Evolutionary conservation across 2,113 vertebrate species (phyloP), one percentile per base, ranked within the genome.

Genomic region (Malurus melanocephalus): DNA sequence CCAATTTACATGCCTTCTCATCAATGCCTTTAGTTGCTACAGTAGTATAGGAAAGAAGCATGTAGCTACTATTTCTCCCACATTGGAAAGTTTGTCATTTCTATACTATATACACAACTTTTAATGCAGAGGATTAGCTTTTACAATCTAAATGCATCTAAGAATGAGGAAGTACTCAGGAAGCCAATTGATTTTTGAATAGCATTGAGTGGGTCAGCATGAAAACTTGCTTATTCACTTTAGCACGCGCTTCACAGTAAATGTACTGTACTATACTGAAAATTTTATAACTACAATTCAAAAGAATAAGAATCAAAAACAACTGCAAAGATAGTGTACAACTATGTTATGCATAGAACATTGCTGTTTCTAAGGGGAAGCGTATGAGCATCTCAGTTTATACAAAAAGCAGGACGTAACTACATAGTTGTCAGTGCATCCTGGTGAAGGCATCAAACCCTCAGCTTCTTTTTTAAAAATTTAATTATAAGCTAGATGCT

Each of bases 341-440:
- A 98, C 96, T 97, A 96, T 98, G 97, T 97, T 97, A 98, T 99
- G 98, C 98, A 99, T 99, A 99, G 98, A 98, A 98, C 98, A 98
- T 97, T 98, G 98, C 98, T 98, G 98, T 97, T 98, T 98, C 97
- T 98, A 97, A 98, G 98, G 98, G 98, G 98, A 98, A 98, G 98
- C 97, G 85, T 95, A 96, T 98, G 98, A 98, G 98, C 96, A 98
- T 98, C 97, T 98, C 93, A 97, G 97, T 98, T 98, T 97, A 97
- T 98, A 98, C 98, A 98, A 98, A 98, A 98, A 98, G 98, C 98
- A 98, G 97, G 97, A 98, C 92, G 96, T 98, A 97, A 97, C 97
- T 97, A 97, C 96, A 97, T 96, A 98, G 97, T 97, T 96, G 94
- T 98, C 97, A 97, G 98, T 98, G 98, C 98, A 98, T 98, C 98